Base-by-base conservation (phyloP, 2,888 invertebrate genomes). In the Capitulum mitella region DNA sequence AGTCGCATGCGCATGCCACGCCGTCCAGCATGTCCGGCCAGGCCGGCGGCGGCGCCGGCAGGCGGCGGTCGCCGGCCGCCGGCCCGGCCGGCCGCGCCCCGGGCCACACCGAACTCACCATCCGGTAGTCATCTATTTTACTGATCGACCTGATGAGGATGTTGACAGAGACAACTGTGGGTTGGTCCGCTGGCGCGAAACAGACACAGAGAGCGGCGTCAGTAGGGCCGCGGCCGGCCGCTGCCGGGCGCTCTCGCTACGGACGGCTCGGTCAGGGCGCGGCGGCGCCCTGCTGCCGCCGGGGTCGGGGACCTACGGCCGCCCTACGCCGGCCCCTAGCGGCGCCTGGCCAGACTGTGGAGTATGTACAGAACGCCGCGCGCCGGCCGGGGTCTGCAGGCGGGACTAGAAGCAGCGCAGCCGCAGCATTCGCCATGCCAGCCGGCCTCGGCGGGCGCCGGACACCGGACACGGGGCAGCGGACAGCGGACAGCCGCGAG, bases 91-190 rank as follows among this genome's bases (percentile, higher is more conserved):
- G 64, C 64, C 1, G 32, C 64, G 64, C 34, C 64, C 32, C 22
- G 70, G 37, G 26, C 40, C 3, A 70, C 70, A 32, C 79, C 83
- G 84, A 87, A 94, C 95, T 95, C 92, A 96, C 97, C 97, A 97
- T 97, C 90, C 95, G 94, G 89, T 95, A 95, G 92, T 97, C 97
- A 89, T 96, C 94, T 90, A 97, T 97, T 92, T 96, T 95, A 91
- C 95, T 95, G 91, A 97, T 95, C 90, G 96, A 97, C 87, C 97
- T 92, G 84, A 97, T 93, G 89, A 91, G 94, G 90, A 97, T 91
- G 93, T 97, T 97, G 90, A 97, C 95, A 87, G 89, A 88, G 86
- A 97, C 96, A 88, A 91, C 88, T 86, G 95, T 94, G 85, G 95
- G 70, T 70, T 40, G 70, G 70, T 70, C 22, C 70, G 40, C 70